Evolutionary conservation across 2,113 vertebrate species (phyloP).

Genomic region (Dasyprocta punctata): DNA sequence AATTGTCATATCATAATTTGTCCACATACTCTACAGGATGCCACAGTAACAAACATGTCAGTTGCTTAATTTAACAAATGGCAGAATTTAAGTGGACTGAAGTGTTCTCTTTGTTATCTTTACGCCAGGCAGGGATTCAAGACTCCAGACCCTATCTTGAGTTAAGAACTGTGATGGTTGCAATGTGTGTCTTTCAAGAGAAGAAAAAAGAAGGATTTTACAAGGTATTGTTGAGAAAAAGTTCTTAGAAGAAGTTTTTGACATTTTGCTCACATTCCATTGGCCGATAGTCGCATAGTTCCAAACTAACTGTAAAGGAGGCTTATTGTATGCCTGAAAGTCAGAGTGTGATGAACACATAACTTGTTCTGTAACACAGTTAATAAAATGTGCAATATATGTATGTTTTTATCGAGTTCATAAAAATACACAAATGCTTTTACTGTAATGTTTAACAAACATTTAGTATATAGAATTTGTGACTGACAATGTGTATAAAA

Average conservation of each 20-base stretch:
- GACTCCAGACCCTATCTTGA: neutral
- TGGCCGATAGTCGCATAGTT: neutral
- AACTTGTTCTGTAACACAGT: neutral
- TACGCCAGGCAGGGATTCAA: neutral
- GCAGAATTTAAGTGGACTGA: neutral
- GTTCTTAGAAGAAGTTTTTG: neutral
- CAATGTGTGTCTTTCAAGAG: neutral
- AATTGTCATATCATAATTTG: neutral
- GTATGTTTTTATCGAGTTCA: neutral
- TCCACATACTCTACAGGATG: neutral
- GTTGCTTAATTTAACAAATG: neutral
- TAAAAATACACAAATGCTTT: constrained; percentile 4
- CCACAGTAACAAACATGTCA: neutral
- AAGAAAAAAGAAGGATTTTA: neutral
- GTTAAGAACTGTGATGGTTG: neutral
- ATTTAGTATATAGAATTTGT: neutral
- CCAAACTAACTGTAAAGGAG: neutral
- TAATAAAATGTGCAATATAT: neutral
- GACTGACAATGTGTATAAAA: neutral
- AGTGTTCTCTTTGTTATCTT: neutral
- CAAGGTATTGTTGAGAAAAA: neutral
- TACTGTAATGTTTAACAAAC: neutral
- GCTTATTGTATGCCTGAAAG: neutral
- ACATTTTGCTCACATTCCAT: neutral
- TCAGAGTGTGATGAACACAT: neutral